Conservation (phyloP, 2,113 vertebrate genomes). For the Dromaius novaehollandiae region DNA sequence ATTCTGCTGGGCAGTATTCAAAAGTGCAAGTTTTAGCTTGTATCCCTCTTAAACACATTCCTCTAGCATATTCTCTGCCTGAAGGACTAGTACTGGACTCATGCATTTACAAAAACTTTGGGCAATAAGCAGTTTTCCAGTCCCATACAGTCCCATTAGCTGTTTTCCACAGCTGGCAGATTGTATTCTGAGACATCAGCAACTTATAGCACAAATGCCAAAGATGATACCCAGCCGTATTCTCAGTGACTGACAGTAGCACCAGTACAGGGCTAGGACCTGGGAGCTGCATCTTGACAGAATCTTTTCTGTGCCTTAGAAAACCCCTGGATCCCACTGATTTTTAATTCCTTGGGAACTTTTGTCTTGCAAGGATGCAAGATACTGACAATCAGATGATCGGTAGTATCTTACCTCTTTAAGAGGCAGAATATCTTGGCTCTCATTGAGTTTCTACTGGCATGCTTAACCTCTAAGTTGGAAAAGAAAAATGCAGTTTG, state of each 20-base stretch:
- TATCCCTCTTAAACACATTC: background rate
- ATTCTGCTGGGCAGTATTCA: background rate
- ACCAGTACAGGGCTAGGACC: accelerated
- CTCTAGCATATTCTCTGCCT: background rate
- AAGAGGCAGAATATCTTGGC: background rate
- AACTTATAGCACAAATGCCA: background rate
- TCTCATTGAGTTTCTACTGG: background rate
- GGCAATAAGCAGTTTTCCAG: background rate
- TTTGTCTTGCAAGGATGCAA: background rate
- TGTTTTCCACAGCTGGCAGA: background rate
- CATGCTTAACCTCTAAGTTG: background rate
- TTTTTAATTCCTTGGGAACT: background rate
- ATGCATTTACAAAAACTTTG: accelerated
- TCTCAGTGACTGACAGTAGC: accelerated
- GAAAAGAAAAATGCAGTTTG: background rate
- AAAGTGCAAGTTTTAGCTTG: background rate
- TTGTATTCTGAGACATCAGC: accelerated
- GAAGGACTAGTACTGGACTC: background rate
- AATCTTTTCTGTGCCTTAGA: background rate
- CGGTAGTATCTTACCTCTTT: background rate
- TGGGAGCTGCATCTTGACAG: background rate
- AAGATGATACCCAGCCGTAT: accelerated
- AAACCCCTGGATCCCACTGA: background rate
- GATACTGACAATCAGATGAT: background rate
- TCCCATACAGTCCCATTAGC: background rate